Conservation (phyloP, 2,888 invertebrate genomes). For the Liposcelis brunnea region DNA sequence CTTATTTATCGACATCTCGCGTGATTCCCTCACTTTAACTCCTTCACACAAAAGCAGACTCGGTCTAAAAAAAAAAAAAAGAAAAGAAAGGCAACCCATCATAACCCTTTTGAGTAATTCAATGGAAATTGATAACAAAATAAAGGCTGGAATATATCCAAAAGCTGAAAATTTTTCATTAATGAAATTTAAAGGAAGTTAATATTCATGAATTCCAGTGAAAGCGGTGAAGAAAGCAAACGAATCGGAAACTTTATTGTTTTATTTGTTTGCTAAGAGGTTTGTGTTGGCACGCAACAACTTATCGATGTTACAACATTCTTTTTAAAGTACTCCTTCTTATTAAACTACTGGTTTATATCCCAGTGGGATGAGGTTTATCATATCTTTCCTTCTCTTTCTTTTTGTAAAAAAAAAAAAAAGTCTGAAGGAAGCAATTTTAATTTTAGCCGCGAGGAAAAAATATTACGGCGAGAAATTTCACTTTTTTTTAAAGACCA, state of each 20-base stretch:
- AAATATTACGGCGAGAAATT: too few species aligned
- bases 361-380: not conserved
- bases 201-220: constrained; percentile 8
- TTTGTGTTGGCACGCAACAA: constrained; percentile 7
- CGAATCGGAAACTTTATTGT: constrained; percentile 7
- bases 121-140: too few species aligned
- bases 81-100: too few species aligned
- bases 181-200: constrained; percentile 8
- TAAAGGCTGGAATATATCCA: too few species aligned
- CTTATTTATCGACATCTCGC: too few species aligned
- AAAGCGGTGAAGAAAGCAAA: constrained; percentile 8
- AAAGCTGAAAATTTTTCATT: constrained; percentile 9
- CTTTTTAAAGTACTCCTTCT: constrained; percentile 4
- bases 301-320: constrained; percentile 7
- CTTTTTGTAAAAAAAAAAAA: not conserved
- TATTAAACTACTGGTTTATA: constrained; percentile 8
- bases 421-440: not conserved
- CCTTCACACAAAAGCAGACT: too few species aligned
- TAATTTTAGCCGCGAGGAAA: too few species aligned
- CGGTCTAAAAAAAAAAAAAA: too few species aligned
- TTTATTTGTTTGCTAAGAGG: constrained; percentile 8
- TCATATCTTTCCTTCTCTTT: not conserved
- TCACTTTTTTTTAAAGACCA: too few species aligned
- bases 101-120: too few species aligned
- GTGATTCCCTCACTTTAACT: too few species aligned